Evolutionary conservation across 2,113 vertebrate species (phyloP).

Genomic region (Vicugna pacos): DNA sequence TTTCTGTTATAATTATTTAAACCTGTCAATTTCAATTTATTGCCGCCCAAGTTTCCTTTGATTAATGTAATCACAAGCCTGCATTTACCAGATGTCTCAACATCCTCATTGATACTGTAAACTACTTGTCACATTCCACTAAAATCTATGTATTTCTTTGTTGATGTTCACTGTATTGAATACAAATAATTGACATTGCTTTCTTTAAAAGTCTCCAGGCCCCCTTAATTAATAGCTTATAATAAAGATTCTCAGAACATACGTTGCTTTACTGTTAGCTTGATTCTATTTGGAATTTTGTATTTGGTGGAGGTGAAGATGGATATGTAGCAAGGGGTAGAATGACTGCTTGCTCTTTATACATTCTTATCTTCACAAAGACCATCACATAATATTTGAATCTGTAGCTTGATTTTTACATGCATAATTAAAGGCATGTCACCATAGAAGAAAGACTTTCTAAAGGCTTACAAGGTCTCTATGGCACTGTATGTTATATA

Average conservation of each 20-base stretch:
- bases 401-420: not conserved
- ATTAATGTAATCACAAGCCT: slow-evolving; percentile 57
- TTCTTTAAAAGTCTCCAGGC: not conserved
- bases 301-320: not conserved
- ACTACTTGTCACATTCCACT: slow-evolving; percentile 27
- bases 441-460: slow-evolving; percentile 29
- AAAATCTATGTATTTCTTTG: slow-evolving; percentile 52
- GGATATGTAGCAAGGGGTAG: not conserved
- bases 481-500: not conserved
- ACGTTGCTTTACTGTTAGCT: not conserved
- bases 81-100: slow-evolving; percentile 7
- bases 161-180: not conserved
- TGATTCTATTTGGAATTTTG: slow-evolving; percentile 46
- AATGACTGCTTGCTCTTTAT: not conserved
- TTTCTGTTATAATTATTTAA: slow-evolving; percentile 48
- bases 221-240: not conserved
- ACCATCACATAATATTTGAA: not conserved
- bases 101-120: slow-evolving; percentile 11
- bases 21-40: slow-evolving; percentile 16
- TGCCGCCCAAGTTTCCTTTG: slow-evolving; percentile 37
- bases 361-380: not conserved
- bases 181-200: not conserved
- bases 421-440: not conserved
- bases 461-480: not conserved
- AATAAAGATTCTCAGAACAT: not conserved